These are phyloP conservation scores for Coracopsis vasa DNA, from an alignment of 2,113 vertebrate genomes.

Conservation along the genomic window DNA sequence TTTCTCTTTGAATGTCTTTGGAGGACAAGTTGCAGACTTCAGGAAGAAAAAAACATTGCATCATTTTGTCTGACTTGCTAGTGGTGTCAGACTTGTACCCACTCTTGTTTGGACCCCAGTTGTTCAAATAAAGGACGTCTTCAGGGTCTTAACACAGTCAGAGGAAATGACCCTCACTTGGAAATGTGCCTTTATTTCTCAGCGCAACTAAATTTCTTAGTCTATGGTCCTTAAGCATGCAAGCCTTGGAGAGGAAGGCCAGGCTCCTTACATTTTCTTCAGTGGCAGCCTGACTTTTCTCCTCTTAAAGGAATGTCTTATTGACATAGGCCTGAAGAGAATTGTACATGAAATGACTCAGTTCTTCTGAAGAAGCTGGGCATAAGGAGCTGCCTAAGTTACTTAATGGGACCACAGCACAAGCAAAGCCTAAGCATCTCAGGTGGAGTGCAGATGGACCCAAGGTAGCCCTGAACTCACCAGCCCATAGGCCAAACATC, in stretches of 20 bases:
- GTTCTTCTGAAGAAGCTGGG: background rate
- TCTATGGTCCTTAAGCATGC: background rate
- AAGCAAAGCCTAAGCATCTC: background rate
- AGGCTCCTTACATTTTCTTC: background rate
- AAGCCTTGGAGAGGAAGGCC: background rate
- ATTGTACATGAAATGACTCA: rapidly evolving
- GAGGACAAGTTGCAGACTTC: background rate
- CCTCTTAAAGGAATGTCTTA: background rate
- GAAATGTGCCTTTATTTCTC: background rate
- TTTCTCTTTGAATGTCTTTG: background rate
- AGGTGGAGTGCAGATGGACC: rapidly evolving
- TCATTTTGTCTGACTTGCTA: background rate
- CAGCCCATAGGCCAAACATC: background rate
- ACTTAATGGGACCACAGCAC: rapidly evolving
- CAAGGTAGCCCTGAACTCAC: rapidly evolving
- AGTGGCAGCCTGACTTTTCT: background rate
- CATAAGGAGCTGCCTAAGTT: rapidly evolving
- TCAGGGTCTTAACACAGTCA: background rate
- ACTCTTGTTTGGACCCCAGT: background rate
- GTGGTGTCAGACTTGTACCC: background rate
- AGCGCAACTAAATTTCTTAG: background rate
- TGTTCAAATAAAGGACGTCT: rapidly evolving
- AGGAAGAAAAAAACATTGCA: background rate
- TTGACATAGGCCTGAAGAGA: rapidly evolving
- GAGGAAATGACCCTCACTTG: rapidly evolving